Conservation (phyloP, 2,888 invertebrate genomes). For the Amitus sp. region DNA sequence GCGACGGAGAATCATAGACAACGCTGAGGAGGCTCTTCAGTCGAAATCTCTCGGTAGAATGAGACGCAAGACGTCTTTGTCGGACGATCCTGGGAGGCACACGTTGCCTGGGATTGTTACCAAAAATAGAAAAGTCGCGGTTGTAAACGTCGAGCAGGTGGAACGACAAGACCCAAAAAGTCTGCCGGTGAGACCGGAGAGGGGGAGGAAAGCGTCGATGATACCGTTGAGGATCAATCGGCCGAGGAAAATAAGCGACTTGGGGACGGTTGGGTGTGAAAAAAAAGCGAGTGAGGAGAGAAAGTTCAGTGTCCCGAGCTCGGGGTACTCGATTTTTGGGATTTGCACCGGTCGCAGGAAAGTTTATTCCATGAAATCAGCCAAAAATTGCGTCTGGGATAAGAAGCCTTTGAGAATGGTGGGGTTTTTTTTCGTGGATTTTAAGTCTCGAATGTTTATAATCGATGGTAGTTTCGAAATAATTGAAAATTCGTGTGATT, state of each 20-base stretch:
- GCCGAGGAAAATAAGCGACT: slow-evolving; percentile 16
- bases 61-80: slow-evolving; percentile 9
- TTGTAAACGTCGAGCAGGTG: neutral
- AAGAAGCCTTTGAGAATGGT: slow-evolving; percentile 49
- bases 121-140: slow-evolving; percentile 5
- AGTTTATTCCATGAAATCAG: slow-evolving; percentile 14
- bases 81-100: slow-evolving; percentile 13
- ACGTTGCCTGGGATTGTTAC: slow-evolving; percentile 23
- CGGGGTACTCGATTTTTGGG: slow-evolving; percentile 58
- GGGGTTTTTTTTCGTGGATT: too few relatives aligned
- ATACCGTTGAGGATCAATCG: slow-evolving; percentile 44
- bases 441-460: too few relatives aligned
- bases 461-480: too few relatives aligned
- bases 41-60: slow-evolving; percentile 24
- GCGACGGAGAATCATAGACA: slow-evolving; percentile 55
- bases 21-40: slow-evolving; percentile 43
- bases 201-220: slow-evolving; percentile 48
- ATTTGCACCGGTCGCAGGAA: slow-evolving; percentile 58
- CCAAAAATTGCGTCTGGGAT: slow-evolving; percentile 36
- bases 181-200: slow-evolving; percentile 49
- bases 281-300: slow-evolving; percentile 9
- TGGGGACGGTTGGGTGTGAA: too few relatives aligned
- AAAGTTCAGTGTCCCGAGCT: slow-evolving; percentile 7
- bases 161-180: slow-evolving; percentile 49
- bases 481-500: too few relatives aligned